phyloP scores from a whole-genome alignment of 2,113 vertebrate species.

The Potamarius usumacintae region DNA sequence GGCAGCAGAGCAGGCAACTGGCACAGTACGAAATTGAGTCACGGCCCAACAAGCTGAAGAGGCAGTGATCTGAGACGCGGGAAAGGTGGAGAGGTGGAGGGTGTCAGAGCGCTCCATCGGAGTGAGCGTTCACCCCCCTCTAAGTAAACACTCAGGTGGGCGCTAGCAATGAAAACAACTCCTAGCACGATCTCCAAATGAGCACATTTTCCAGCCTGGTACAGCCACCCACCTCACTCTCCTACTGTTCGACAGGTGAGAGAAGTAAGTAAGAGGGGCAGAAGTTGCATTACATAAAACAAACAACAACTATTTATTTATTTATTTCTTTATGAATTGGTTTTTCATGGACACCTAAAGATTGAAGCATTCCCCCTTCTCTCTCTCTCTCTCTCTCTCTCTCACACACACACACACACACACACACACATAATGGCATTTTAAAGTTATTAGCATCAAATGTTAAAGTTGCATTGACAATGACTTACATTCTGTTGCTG shows the following conservation, averaged over 20 bases:
- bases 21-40: neutral
- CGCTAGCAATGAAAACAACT: conserved; percentile 61
- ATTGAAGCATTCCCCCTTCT: neutral
- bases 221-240: conserved; percentile 45
- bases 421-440: neutral
- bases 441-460: neutral
- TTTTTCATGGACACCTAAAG: neutral
- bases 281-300: neutral
- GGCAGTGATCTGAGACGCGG: conserved; percentile 13
- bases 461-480: conserved; percentile 43
- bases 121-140: conserved; percentile 33
- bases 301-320: neutral
- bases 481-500: conserved; percentile 86
- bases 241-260: conserved; percentile 36
- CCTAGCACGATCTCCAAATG: conserved; percentile 58
- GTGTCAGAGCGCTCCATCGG: conserved; percentile 49
- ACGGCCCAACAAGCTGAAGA: neutral
- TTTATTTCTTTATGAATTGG: neutral
- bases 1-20: neutral
- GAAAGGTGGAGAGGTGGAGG: neutral
- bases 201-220: conserved; percentile 62
- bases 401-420: neutral
- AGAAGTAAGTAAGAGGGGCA: conserved; percentile 8
- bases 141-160: conserved; percentile 67
- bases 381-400: neutral